phyloP scores from a whole-genome alignment of 1,140 invertebrate species.

The Telenomus remus region DNA sequence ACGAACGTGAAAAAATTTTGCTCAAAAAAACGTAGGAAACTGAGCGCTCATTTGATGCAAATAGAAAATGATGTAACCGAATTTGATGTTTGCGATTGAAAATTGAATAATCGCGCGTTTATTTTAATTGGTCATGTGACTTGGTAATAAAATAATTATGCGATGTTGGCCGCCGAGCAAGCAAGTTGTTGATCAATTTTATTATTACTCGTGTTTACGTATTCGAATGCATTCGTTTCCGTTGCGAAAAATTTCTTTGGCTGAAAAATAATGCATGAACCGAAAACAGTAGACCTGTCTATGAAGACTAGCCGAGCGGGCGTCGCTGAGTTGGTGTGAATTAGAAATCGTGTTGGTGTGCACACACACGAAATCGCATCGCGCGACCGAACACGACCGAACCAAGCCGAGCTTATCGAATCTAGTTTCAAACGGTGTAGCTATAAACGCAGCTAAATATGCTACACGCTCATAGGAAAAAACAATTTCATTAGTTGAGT shows the following conservation, averaged over 20 bases:
- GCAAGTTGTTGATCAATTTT: slow-evolving; percentile 15
- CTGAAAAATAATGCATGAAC: slow-evolving; percentile 25
- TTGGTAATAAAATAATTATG: slow-evolving; percentile 4
- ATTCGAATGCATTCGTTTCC: slow-evolving; percentile 4
- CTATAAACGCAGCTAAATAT: slow-evolving; percentile 16
- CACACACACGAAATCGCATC: slow-evolving; percentile 22
- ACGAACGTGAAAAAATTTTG: background rate
- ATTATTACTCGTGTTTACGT: no score
- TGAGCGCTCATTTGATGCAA: slow-evolving; percentile 18
- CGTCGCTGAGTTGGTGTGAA: slow-evolving; percentile 3
- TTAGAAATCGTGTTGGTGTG: slow-evolving; percentile 16
- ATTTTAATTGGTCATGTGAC: slow-evolving; percentile 32
- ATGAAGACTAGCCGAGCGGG: slow-evolving; percentile 8
- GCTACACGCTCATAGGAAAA: background rate
- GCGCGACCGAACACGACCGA: slow-evolving; percentile 28
- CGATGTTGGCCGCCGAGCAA: background rate
- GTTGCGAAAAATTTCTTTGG: slow-evolving; percentile 23
- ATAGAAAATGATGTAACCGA: slow-evolving; percentile 31
- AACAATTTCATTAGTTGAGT: no score
- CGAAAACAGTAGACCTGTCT: slow-evolving; percentile 26
- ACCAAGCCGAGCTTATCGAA: slow-evolving; percentile 15
- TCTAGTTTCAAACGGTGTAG: slow-evolving; percentile 18
- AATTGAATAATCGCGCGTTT: slow-evolving; percentile 31
- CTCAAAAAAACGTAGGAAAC: slow-evolving; percentile 5
- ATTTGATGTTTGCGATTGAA: slow-evolving; percentile 33